Evolutionary conservation across 2,888 invertebrate species (phyloP).

Genomic region (Petrophora chlorosata): DNA sequence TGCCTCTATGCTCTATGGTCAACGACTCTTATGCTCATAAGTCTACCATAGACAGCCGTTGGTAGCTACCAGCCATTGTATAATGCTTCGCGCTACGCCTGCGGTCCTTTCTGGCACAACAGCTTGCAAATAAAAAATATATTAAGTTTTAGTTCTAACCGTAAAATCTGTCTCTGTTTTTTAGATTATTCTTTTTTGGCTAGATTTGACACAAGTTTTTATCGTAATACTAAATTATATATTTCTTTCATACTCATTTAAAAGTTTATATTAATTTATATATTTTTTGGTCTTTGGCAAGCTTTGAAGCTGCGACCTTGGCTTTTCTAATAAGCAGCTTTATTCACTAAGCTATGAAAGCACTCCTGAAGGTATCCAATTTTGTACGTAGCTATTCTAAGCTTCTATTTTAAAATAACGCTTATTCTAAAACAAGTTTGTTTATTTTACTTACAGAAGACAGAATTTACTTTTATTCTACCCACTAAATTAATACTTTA

Average conservation of each 20-base stretch:
- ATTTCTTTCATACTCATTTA: no score
- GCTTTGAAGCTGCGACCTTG: no score
- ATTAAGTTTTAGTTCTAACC: slow-evolving; percentile 18
- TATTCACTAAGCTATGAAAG: no score
- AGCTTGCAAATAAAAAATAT: slow-evolving; percentile 74
- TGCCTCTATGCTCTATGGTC: slow-evolving; percentile 39
- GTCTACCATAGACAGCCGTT: slow-evolving; percentile 66
- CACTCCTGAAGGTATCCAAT: no score
- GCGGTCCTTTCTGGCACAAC: slow-evolving; percentile 65
- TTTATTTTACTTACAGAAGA: background rate
- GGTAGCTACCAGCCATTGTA: slow-evolving; percentile 72
- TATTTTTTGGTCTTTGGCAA: no score
- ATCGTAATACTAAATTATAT: no score
- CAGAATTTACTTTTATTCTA: background rate
- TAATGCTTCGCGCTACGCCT: slow-evolving; percentile 67
- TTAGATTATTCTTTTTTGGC: no score
- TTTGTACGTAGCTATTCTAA: no score
- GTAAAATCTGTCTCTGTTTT: slow-evolving; percentile 16
- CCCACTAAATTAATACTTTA: background rate
- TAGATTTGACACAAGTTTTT: background rate
- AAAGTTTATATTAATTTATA: no score
- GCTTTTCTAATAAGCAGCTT: no score
- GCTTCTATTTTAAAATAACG: no score
- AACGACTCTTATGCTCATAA: slow-evolving; percentile 66
- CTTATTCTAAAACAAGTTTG: no score